Base-by-base conservation (phyloP, 2,113 vertebrate species). In the Eretmochelys imbricata region DNA sequence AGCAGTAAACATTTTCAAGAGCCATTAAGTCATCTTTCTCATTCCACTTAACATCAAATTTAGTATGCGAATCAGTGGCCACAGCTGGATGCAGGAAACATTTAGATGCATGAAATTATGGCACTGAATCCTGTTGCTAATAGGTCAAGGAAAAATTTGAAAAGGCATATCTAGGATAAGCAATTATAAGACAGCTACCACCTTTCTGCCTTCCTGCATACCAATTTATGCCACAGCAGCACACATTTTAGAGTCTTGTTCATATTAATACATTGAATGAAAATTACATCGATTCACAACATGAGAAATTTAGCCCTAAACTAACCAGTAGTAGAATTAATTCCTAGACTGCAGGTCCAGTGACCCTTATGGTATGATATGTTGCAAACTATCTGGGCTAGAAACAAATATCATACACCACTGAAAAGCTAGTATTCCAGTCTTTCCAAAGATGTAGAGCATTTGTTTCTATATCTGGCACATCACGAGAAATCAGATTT, bases 11-110 rank as follows among this genome's bases (percentile, higher is more conserved):
- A 97, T 92, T 95, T 97, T 93, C 84, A 95, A 97, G 87, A 87
- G 80, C 94, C 97, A 97, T 97, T 97, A 98, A 97, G 89, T 98
- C 91, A 97, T 97, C 93, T 97, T 93, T 92, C 50, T 96, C 94
- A 96, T 95, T 89, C 76, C 96, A 94, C 69, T 94, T 84, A 91
- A 84, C 72, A 83, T 25, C 85, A 91, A 8, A 93, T 42, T 89
- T 95, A 96, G 72, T 59, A 84, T 89, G 82, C 31, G 62, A 85
- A 51, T 86, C 83, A 91, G 69, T 81, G 88, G 79, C 38, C 96
- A 90, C 96, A 98, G 96, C 82, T 94, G 89, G 91, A 88, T 84
- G 79, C 57, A 91, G 53, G 91, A 85, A 91, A 80, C 95, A 95
- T 22, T 95, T 48, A 94, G 85, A 96, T 89, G 42, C 80, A 82